Evolutionary conservation across 2,888 invertebrate genomes (phyloP).

Genomic region (Clunio marinus): DNA sequence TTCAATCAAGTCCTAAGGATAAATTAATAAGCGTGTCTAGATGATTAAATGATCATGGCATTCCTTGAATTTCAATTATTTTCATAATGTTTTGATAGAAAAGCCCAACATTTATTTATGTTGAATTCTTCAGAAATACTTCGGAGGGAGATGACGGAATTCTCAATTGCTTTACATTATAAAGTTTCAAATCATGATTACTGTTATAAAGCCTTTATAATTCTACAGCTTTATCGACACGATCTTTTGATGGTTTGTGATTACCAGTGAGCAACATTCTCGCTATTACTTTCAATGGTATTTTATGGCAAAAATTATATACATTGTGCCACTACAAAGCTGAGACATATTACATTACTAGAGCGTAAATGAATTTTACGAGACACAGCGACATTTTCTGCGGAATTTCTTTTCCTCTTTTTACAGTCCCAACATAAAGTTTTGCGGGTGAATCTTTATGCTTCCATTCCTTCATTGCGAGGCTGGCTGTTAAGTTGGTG

Average conservation of each 20-base stretch:
- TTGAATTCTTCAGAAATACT: too few relatives aligned
- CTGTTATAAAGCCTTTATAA: too few relatives aligned
- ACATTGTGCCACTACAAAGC: neutral
- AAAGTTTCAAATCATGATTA: too few relatives aligned
- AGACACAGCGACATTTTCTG: neutral
- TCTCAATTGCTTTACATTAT: too few relatives aligned
- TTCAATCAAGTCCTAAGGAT: slow-evolving; percentile 18
- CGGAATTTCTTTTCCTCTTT: neutral
- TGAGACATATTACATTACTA: neutral
- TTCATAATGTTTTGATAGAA: neutral
- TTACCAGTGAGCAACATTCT: neutral
- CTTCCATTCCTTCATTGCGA: neutral
- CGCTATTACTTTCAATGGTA: slow-evolving; percentile 1
- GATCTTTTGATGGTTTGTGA: neutral
- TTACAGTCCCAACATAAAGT: slow-evolving; percentile 12
- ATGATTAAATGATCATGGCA: slow-evolving; percentile 5
- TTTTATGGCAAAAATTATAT: neutral
- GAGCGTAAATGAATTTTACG: neutral
- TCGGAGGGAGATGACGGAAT: too few relatives aligned
- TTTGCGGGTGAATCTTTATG: slow-evolving; percentile 8
- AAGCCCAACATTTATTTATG: too few relatives aligned
- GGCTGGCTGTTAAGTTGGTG: slow-evolving; percentile 24
- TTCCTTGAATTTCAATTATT: slow-evolving; percentile 6
- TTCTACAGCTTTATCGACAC: too few relatives aligned
- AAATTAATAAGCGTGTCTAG: slow-evolving; percentile 26